These are phyloP conservation scores for Cataglyphis cursor DNA, from an alignment of 2,888 invertebrate genomes.

Conservation along the genomic window DNA sequence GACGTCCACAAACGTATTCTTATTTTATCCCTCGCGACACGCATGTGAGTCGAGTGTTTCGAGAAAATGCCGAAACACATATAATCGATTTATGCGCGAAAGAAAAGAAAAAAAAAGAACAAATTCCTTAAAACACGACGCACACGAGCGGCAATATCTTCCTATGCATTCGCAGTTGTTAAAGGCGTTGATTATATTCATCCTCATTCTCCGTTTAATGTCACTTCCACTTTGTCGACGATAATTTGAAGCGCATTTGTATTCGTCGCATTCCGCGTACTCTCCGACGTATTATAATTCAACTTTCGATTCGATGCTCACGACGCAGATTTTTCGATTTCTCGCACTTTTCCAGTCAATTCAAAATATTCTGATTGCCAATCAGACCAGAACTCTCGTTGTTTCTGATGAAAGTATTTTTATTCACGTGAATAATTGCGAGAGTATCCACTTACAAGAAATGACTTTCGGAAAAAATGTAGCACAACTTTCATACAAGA, in stretches of 20 bases:
- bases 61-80: constrained; percentile 16
- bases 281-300: constrained; percentile 16
- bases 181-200: constrained; percentile 55
- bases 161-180: constrained; percentile 15
- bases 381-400: constrained; percentile 60
- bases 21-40: constrained; percentile 54
- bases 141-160: neutral
- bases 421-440: constrained; percentile 10
- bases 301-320: constrained; percentile 30
- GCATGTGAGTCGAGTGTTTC: neutral
- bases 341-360: constrained; percentile 12
- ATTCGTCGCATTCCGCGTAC: constrained; percentile 15
- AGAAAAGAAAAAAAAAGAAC: too few relatives aligned
- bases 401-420: constrained; percentile 48
- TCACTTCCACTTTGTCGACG: constrained; percentile 47
- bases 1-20: constrained; percentile 56
- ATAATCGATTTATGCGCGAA: neutral
- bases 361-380: constrained; percentile 31
- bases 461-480: constrained; percentile 33
- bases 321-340: constrained; percentile 14
- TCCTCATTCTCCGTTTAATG: constrained; percentile 55
- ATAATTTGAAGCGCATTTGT: constrained; percentile 32
- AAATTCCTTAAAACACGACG: constrained; percentile 4
- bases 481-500: neutral
- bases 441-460: neutral